Conservation (phyloP, 2,797 vertebrate species). For the Tenualosa thibaudeaui region DNA sequence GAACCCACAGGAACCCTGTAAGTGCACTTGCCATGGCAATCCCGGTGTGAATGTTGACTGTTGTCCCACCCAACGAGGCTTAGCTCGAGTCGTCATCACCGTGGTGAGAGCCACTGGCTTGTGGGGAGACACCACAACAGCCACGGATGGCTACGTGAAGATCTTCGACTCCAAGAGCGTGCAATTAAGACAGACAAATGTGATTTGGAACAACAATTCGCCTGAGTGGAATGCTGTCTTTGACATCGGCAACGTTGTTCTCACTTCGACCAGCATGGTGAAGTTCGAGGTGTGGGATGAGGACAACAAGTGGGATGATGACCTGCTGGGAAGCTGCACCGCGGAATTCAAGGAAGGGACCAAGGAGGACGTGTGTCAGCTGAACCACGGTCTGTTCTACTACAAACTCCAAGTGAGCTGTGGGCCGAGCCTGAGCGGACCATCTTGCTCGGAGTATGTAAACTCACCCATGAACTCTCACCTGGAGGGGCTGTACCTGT, state of each 20-base stretch:
- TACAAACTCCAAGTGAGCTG: constrained; percentile 69
- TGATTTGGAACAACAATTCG: constrained; percentile 70
- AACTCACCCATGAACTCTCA: constrained; percentile 61
- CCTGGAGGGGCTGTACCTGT: constrained; percentile 63
- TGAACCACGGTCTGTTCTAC: constrained; percentile 72
- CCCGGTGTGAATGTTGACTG: constrained; percentile 66
- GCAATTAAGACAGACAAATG: constrained; percentile 36
- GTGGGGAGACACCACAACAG: constrained; percentile 74
- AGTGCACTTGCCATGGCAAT: constrained; percentile 69
- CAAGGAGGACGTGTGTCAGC: constrained; percentile 64
- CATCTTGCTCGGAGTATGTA: constrained; percentile 68
- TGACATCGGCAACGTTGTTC: constrained; percentile 64
- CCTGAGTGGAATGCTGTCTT: constrained; percentile 69
- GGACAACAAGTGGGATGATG: constrained; percentile 77
- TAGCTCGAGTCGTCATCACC: constrained; percentile 71
- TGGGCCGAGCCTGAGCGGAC: constrained; percentile 71
- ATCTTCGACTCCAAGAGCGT: constrained; percentile 52
- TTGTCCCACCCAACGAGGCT: constrained; percentile 75
- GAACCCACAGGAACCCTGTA: constrained; percentile 65
- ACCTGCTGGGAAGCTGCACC: constrained; percentile 77
- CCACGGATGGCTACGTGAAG: constrained; percentile 79
- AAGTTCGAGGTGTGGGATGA: constrained; percentile 82
- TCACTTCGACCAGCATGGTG: constrained; percentile 48
- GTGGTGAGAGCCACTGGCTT: constrained; percentile 60
- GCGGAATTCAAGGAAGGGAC: constrained; percentile 44